phyloP scores from a whole-genome alignment of 1,140 invertebrate genomes.

The Potamilus streckersoni region DNA sequence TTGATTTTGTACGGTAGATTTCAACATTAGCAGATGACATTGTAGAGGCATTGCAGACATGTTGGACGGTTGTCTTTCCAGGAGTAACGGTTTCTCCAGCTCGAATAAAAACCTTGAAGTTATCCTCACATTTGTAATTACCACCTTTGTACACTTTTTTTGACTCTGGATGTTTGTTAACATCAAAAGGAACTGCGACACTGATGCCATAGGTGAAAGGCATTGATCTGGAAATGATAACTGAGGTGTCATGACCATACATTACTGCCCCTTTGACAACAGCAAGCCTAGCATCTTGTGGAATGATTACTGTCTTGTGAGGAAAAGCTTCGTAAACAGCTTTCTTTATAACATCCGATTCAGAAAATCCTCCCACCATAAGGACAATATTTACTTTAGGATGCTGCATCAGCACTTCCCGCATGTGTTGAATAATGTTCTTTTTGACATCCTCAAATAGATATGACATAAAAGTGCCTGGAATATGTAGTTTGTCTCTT shows the following conservation, averaged over 20 bases:
- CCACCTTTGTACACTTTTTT: constrained; percentile 8
- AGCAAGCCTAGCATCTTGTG: constrained; percentile 4
- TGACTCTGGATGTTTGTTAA: not conserved
- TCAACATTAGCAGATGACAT: not conserved
- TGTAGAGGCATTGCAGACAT: not conserved
- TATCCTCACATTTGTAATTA: constrained; percentile 10
- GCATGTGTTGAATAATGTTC: too few species aligned
- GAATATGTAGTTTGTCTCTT: too few species aligned
- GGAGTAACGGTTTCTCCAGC: constrained; percentile 1
- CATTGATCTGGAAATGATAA: constrained; percentile 10
- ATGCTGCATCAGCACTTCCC: too few species aligned
- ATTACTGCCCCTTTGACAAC: constrained; percentile 13
- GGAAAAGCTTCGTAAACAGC: constrained; percentile 16
- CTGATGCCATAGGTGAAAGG: constrained; percentile 14
- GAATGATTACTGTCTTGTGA: constrained; percentile 9
- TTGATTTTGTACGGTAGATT: constrained; percentile 1
- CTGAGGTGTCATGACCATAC: constrained; percentile 8
- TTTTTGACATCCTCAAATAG: too few species aligned
- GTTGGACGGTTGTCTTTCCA: not conserved
- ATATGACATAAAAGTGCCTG: too few species aligned
- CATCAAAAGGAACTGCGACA: constrained; percentile 8
- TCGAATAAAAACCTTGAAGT: constrained; percentile 7
- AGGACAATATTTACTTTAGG: not conserved
- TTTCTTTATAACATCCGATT: constrained; percentile 8
- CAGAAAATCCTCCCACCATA: constrained; percentile 27